These are phyloP conservation scores for Phoxinus dragarum DNA, from an alignment of 2,797 vertebrate species.

Conservation along the genomic window DNA sequence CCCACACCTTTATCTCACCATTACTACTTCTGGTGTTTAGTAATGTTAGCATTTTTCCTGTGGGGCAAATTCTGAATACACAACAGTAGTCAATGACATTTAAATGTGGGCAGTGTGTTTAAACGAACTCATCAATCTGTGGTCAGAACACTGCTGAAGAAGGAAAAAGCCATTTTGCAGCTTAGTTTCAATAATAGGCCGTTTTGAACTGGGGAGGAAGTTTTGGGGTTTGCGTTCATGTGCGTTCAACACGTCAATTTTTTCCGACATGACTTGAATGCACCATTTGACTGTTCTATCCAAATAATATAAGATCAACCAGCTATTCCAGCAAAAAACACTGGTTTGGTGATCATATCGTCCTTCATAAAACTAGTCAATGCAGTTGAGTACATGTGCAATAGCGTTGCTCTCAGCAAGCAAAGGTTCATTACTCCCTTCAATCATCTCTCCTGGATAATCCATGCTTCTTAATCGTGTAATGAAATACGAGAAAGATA, in stretches of 20 bases:
- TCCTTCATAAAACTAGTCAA: conserved; percentile 35
- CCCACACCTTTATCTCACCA: not conserved
- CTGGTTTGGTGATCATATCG: conserved; percentile 10
- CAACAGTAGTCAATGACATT: not conserved
- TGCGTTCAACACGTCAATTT: not conserved
- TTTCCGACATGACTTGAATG: not conserved
- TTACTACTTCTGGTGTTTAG: not conserved
- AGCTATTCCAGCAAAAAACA: not conserved
- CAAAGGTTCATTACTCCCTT: conserved; percentile 19
- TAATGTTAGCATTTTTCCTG: not conserved
- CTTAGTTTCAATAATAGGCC: not conserved
- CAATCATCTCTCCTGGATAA: conserved; percentile 9
- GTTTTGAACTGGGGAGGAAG: not conserved
- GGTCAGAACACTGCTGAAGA: conserved; percentile 1
- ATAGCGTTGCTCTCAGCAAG: conserved; percentile 15
- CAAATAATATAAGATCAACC: not conserved
- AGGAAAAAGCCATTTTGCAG: not conserved
- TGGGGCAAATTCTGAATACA: not conserved
- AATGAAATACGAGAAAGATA: conserved; percentile 46
- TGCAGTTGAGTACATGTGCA: conserved; percentile 29
- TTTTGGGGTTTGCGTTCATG: not conserved
- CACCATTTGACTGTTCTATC: not conserved
- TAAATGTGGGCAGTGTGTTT: not conserved
- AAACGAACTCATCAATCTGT: not conserved
- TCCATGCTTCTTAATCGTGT: conserved; percentile 42